phyloP scores from a whole-genome alignment of 2,888 invertebrate species.

The Brachynemurus nebulosus region DNA sequence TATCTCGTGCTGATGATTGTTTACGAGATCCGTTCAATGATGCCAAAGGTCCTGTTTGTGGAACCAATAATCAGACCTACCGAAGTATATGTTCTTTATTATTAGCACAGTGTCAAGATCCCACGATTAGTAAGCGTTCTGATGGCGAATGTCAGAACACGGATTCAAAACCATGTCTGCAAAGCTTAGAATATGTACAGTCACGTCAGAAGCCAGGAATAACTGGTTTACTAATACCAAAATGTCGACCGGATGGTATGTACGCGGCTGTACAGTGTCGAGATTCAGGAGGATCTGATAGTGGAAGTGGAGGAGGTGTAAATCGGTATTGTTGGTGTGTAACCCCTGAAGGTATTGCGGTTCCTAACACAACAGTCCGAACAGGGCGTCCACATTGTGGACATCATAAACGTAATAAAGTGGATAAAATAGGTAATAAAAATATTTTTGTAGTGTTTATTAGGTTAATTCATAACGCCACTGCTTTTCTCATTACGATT shows the following conservation, averaged over 20 bases:
- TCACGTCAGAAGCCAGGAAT: conserved; percentile 26
- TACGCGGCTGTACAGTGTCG: conserved; percentile 81
- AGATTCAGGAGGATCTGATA: conserved; percentile 38
- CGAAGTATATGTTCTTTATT: conserved; percentile 65
- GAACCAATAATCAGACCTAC: conserved; percentile 72
- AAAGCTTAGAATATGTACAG: conserved; percentile 4
- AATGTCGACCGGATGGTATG: conserved; percentile 69
- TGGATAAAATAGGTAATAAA: neutral
- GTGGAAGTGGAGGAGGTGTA: conserved; percentile 25
- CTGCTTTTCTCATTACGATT: too few species aligned
- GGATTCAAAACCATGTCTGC: conserved; percentile 23
- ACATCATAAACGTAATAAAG: neutral
- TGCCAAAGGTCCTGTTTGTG: conserved; percentile 49
- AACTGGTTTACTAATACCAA: conserved; percentile 47
- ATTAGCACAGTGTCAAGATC: conserved; percentile 62
- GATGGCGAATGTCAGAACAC: conserved; percentile 62
- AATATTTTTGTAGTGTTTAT: neutral
- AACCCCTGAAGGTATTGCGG: conserved; percentile 60
- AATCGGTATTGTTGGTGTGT: conserved; percentile 77
- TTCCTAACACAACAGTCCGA: conserved; percentile 64
- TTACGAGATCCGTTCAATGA: conserved; percentile 2
- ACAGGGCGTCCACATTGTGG: conserved; percentile 56
- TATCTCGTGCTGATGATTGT: conserved; percentile 6
- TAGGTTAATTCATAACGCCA: too few species aligned
- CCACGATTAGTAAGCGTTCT: conserved; percentile 54